Base-by-base conservation (phyloP, 2,113 vertebrate species). In the Alaudala cheleensis region DNA sequence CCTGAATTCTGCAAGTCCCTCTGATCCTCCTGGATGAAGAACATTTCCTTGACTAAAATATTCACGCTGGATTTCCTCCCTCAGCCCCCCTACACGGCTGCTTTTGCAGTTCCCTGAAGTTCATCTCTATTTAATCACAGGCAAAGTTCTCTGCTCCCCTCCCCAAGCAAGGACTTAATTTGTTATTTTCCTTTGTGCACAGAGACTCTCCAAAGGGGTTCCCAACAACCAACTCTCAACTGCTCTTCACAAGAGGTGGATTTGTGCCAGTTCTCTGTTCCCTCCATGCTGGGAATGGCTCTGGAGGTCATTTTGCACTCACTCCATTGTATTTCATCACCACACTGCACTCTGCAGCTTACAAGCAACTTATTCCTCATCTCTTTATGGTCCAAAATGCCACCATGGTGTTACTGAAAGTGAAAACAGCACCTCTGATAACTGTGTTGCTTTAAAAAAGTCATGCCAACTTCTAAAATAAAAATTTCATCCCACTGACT, bases 381-480 rank as follows among this genome's bases (percentile, higher is more conserved):
- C 28, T 12, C 29, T n/a, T 56, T 40, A n/a, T 20, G 18, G 33
- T 66, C 14, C 56, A 89, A 83, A 86, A 42, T 44, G 56, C 12
- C 31, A 54, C 3, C 5, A 34, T 56, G 44, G 40, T 51, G 61
- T 16, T 54, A 53, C 12, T 60, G 47, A 47, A 78, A 71, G 33
- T 33, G 15, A 51, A 92, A 71, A 71, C 20, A 72, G 4, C 33
- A 40, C 12, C n/a, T 69, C 39, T 45, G 28, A 65, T 61, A 69
- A 64, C 7, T 14, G 31, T 0, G 1, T 14, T 40, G 6, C 45
- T 84, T 60, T 0, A 0, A 65, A 57, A 42, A 47, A 50, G 9
- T 29, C 62, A 73, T n/a, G 24, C 4, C 18, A 33, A 61, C n/a
- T 22, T 71, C 45, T 25, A 60, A 82, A 69, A 53, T 37, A 71